Conservation (phyloP, 2,797 vertebrate genomes). For the Rallus crepitans region DNA sequence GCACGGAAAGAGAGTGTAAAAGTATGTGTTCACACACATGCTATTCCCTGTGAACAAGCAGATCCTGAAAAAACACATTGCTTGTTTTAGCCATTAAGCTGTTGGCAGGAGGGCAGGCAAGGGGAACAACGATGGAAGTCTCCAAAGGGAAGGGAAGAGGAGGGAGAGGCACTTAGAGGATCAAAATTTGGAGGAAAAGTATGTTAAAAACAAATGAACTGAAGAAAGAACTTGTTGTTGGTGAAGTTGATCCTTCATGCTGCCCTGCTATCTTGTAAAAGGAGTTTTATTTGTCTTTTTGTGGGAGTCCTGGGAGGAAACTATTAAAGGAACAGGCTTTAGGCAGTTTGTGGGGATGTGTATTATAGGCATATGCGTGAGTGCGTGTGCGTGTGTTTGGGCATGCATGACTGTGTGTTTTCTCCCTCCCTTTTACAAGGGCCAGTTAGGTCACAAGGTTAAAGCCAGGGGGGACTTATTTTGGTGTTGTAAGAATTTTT, state of each 20-base stretch:
- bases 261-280: conserved; percentile 81
- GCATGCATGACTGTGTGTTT: background rate
- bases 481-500: conserved; percentile 86
- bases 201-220: conserved; percentile 71
- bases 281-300: conserved; percentile 79
- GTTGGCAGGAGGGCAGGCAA: background rate
- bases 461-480: conserved; percentile 79
- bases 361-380: conserved; percentile 6
- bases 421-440: conserved; percentile 75
- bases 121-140: background rate
- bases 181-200: conserved; percentile 46
- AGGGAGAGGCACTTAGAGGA: conserved; percentile 12
- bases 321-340: conserved; percentile 74
- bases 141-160: background rate
- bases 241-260: conserved; percentile 57
- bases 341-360: conserved; percentile 61
- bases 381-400: background rate
- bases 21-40: background rate
- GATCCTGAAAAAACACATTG: background rate
- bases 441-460: conserved; percentile 83
- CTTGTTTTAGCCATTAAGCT: conserved; percentile 4
- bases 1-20: background rate
- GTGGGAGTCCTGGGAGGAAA: conserved; percentile 79
- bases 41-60: conserved; percentile 24
- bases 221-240: conserved; percentile 63